phyloP scores from a whole-genome alignment of 2,797 vertebrate genomes.

The Gallirallus australis region DNA sequence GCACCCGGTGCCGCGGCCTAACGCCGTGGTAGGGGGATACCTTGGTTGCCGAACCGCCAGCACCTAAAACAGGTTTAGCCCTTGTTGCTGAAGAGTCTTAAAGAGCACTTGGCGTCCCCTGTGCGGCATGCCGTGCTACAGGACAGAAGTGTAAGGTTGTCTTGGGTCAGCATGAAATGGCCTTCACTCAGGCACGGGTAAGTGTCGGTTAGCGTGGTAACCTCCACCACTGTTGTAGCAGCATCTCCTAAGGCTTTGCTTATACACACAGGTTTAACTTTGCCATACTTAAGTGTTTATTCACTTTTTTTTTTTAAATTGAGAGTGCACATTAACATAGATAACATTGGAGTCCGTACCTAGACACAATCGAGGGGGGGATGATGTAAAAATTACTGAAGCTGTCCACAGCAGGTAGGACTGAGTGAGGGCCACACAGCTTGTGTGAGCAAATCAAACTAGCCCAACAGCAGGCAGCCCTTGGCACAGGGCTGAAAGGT shows the following conservation, averaged over 20 bases:
- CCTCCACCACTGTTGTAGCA: accelerated
- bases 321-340: not conserved
- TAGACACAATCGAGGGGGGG: no score
- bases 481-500: not conserved
- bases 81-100: not conserved
- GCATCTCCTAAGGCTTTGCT: not conserved
- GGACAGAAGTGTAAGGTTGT: no score
- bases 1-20: no score
- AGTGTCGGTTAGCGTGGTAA: accelerated
- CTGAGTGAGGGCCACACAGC: not conserved
- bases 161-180: no score
- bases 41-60: no score
- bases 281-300: accelerated
- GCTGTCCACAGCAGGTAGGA: not conserved
- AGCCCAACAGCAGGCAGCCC: not conserved
- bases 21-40: no score
- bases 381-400: not conserved
- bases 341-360: accelerated
- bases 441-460: not conserved
- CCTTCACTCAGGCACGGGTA: not conserved
- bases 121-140: accelerated
- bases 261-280: not conserved
- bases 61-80: accelerated
- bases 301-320: not conserved
- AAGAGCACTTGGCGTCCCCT: accelerated